Conservation (phyloP, 2,797 vertebrate genomes). For the Cossypha niveicapilla region DNA sequence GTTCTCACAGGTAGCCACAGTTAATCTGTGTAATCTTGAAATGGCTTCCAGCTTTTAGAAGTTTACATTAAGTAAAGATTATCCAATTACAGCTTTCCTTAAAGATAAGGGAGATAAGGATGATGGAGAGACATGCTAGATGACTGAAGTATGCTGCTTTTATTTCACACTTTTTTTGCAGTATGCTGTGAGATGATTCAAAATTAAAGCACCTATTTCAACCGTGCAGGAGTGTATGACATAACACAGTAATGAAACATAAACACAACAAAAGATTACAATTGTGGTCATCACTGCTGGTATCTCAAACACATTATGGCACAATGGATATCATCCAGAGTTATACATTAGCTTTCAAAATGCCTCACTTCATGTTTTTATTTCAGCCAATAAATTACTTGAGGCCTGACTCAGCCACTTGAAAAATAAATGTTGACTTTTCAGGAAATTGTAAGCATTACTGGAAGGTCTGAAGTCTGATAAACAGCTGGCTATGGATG, state of each 20-base stretch:
- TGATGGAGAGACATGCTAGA: slow-evolving; percentile 3
- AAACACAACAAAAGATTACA: not conserved
- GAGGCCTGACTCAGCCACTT: not conserved
- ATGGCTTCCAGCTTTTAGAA: slow-evolving; percentile 63
- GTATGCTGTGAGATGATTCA: not conserved
- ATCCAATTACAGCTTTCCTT: slow-evolving; percentile 64
- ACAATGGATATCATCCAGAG: not conserved
- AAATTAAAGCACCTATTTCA: not conserved
- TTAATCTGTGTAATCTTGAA: slow-evolving; percentile 51
- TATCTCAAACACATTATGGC: not conserved
- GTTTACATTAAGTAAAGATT: slow-evolving; percentile 67
- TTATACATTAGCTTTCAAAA: not conserved
- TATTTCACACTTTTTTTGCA: not conserved
- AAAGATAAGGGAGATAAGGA: slow-evolving; percentile 55
- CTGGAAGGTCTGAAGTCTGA: slow-evolving; percentile 5
- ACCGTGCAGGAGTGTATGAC: not conserved
- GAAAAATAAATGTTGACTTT: slow-evolving; percentile 32
- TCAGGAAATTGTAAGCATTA: slow-evolving; percentile 13
- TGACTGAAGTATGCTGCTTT: slow-evolving; percentile 23
- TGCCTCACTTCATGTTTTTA: not conserved
- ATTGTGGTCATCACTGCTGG: not conserved
- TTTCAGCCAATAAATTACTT: slow-evolving; percentile 23
- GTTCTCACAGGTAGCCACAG: slow-evolving; percentile 57
- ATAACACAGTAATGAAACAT: not conserved
- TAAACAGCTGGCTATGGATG: not conserved